phyloP scores from a whole-genome alignment of 2,113 vertebrate genomes.

The Haplochromis burtoni region DNA sequence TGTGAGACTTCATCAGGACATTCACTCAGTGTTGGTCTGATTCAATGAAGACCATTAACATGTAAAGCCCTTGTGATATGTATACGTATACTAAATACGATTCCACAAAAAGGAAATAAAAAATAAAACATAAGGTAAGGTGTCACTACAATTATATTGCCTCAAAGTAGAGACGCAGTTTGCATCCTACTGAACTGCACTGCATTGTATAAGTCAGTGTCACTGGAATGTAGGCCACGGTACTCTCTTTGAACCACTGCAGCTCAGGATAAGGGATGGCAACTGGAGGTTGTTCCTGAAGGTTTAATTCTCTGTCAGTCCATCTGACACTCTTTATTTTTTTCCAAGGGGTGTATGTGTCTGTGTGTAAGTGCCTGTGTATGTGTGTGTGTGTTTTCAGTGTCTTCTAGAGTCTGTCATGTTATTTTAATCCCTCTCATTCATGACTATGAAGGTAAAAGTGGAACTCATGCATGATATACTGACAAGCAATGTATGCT shows the following conservation, averaged over 20 bases:
- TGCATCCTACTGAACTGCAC: neutral
- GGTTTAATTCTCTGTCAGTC: conserved; percentile 26
- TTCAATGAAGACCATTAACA: neutral
- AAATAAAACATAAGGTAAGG: neutral
- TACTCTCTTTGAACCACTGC: conserved; percentile 16
- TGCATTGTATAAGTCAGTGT: conserved; percentile 6
- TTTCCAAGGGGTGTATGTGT: neutral
- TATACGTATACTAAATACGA: neutral
- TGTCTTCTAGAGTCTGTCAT: neutral
- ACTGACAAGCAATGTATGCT: neutral
- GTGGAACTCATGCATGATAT: neutral
- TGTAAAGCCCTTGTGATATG: neutral
- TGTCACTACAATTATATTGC: neutral
- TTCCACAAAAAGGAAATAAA: neutral
- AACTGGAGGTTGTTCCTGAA: conserved; percentile 35
- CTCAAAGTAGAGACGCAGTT: neutral
- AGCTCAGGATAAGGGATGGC: conserved; percentile 8
- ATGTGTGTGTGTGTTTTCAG: neutral
- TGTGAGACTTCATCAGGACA: neutral
- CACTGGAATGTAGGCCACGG: conserved; percentile 43
- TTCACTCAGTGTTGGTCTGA: neutral
- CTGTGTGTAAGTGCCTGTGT: neutral
- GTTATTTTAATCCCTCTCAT: conserved; percentile 12
- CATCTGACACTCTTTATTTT: neutral
- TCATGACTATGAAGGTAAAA: neutral